These are phyloP conservation scores for Biston betularia DNA, from an alignment of 2,888 invertebrate species.

Conservation along the genomic window DNA sequence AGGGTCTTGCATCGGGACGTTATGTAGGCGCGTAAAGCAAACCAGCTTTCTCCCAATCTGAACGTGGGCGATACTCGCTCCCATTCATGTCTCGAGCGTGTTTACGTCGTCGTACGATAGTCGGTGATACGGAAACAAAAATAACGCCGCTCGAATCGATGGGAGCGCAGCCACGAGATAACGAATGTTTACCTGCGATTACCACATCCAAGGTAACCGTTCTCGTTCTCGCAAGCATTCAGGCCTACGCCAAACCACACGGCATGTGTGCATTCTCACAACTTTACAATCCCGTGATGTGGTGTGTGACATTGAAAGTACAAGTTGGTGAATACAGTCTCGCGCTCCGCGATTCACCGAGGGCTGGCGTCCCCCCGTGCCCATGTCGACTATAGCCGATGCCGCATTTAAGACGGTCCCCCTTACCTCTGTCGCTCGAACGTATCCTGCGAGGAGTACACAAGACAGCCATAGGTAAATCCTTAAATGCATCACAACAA, in stretches of 20 bases:
- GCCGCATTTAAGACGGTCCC: slow-evolving; percentile 81
- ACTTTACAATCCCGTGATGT: slow-evolving; percentile 48
- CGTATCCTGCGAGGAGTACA: slow-evolving; percentile 91
- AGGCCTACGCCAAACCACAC: slow-evolving; percentile 45
- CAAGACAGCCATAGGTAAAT: slow-evolving; percentile 91
- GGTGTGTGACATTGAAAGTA: slow-evolving; percentile 80
- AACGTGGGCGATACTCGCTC: slow-evolving; percentile 75
- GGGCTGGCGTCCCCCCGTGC: slow-evolving; percentile 52
- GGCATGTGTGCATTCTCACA: slow-evolving; percentile 42
- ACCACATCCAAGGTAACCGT: slow-evolving; percentile 74
- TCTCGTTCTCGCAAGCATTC: slow-evolving; percentile 48
- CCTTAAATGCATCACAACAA: slow-evolving; percentile 91
- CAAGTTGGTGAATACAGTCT: slow-evolving; percentile 61
- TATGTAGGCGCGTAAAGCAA: slow-evolving; percentile 51
- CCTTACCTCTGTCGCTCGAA: slow-evolving; percentile 91
- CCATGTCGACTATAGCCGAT: slow-evolving; percentile 68
- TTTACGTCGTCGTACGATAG: slow-evolving; percentile 58
- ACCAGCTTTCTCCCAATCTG: slow-evolving; percentile 74
- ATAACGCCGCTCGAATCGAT: slow-evolving; percentile 67
- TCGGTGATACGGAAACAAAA: slow-evolving; percentile 60
- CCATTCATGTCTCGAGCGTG: slow-evolving; percentile 68
- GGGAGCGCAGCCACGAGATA: slow-evolving; percentile 66
- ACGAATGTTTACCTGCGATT: slow-evolving; percentile 80
- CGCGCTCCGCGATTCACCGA: slow-evolving; percentile 50
- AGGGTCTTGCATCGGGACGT: slow-evolving; percentile 22